Evolutionary conservation across 2,113 vertebrate species (phyloP).

Genomic region (Mellivora capensis): DNA sequence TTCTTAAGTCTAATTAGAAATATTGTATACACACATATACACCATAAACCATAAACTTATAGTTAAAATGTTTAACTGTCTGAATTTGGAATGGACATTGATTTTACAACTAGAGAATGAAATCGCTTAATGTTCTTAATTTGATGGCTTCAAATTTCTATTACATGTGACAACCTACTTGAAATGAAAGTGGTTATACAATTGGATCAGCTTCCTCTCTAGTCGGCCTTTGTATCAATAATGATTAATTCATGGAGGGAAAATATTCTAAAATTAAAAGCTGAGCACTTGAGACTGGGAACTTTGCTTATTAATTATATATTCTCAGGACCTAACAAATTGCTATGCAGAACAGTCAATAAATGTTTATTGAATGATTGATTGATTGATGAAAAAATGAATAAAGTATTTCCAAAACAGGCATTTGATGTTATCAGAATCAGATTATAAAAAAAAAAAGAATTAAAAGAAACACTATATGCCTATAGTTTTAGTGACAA

Average conservation of each 20-base stretch:
- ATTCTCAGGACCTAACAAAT: not conserved
- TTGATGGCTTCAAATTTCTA: not conserved
- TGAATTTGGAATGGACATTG: not conserved
- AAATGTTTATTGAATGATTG: constrained; percentile 8
- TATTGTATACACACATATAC: not conserved
- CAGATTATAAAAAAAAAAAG: not conserved
- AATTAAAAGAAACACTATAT: not conserved
- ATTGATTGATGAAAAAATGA: not conserved
- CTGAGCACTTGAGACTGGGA: not conserved
- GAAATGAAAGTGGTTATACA: not conserved
- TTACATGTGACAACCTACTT: not conserved
- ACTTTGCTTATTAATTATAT: not conserved
- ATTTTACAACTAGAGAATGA: not conserved
- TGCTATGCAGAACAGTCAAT: not conserved
- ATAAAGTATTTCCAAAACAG: not conserved
- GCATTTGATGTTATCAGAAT: not conserved
- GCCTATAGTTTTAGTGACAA: not conserved
- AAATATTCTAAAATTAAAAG: constrained; percentile 34
- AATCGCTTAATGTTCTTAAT: constrained; percentile 6
- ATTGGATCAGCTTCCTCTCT: not conserved
- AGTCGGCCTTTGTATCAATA: not conserved
- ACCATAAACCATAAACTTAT: not conserved
- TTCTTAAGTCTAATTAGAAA: not conserved
- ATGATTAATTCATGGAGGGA: not conserved
- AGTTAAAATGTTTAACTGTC: not conserved